Base-by-base conservation (phyloP, 1,140 invertebrate species). In the Drosophila sp. region DNA sequence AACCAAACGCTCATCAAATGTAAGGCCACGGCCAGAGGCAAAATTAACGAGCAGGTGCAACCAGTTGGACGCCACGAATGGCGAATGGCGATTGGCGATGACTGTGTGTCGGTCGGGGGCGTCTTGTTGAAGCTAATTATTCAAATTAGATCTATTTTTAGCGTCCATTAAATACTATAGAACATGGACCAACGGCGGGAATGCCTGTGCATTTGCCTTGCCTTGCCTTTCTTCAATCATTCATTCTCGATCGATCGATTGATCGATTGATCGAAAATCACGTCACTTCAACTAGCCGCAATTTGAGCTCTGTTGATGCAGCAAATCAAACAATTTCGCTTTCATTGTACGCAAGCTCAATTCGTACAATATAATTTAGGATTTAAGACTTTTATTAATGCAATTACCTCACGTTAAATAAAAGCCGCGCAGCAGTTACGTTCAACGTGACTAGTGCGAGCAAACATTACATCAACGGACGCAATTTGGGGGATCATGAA, bases 341-440 rank as follows among this genome's bases (percentile, higher is more conserved):
- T 86, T 86, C 82, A 82, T 87, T 86, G 83, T 87, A 86, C 82
- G 79, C 82, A 86, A 50, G 75, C 83, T 86, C 82, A 86, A 86
- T 86, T 86, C 87, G 83, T 86, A 87, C 79, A 86, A 86, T 82
- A 87, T 86, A 86, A 86, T 86, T 87, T 86, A 77, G 56, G 83
- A 86, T 87, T 87, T 85, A 77, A 85, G 80, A 79, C 82, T 80
- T 85, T 86, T 85, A 85, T 86, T 86, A 87, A 86, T 86, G 82
- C 82, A 86, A 86, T 86, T 86, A 86, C 82, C 79, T 79, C 79
- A 73, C 83, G 75, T 86, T 86, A 86, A 86, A 86, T 87, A 86
- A 86, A 87, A 86, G 82, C 73, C 73, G 83, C 82, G 82, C 83
- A 87, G 82, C 79, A 76, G 79, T 86, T 86, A 87, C 72, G 79